Evolutionary conservation across 2,113 vertebrate genomes (phyloP), one percentile per base, ranked within the genome.

Genomic region (Ardeotis arabs): DNA sequence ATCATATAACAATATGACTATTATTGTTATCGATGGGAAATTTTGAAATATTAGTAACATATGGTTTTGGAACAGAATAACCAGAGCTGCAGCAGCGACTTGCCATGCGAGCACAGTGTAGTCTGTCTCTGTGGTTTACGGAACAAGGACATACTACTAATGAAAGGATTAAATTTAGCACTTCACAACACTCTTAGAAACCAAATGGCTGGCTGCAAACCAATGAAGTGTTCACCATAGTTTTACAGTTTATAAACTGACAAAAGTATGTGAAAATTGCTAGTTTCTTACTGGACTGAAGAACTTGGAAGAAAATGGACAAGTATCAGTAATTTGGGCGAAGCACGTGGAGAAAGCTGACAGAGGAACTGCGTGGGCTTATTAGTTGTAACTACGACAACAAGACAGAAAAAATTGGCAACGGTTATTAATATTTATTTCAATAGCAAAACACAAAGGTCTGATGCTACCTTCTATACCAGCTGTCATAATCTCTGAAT

Each of bases 41-140:
- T 64, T 56, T n/a, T 63, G 52, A 87, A 19, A 14, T 75, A 68
- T 37, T 60, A 67, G 25, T 0, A 2, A 21, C 33, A 52, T n/a
- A 56, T 11, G 15, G 6, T 29, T 92, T 84, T 82, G 60, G 66
- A 89, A 72, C 52, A 72, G 39, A 87, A 64, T 35, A 78, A 33
- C 35, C 33, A 49, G 64, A 52, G 9, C 5, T 82, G 44, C 58
- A 91, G 37, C 35, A 49, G 33, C 37, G 56, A 81, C 7, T 27
- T 33, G 10, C 21, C n/a, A 17, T 5, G 22, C 0, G 6, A 66
- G 28, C 31, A 21, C 25, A 85, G 23, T 0, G 1, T n/a, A 50
- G 22, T 4, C 1, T 33, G 25, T 79, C 39, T 53, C 19, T 55
- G 45, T 45, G 47, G 47, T 56, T 56, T 82, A 78, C 8, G 31